Evolutionary conservation across 2,797 vertebrate genomes (phyloP).

Genomic region (Gymnoscopelus microlampas): DNA sequence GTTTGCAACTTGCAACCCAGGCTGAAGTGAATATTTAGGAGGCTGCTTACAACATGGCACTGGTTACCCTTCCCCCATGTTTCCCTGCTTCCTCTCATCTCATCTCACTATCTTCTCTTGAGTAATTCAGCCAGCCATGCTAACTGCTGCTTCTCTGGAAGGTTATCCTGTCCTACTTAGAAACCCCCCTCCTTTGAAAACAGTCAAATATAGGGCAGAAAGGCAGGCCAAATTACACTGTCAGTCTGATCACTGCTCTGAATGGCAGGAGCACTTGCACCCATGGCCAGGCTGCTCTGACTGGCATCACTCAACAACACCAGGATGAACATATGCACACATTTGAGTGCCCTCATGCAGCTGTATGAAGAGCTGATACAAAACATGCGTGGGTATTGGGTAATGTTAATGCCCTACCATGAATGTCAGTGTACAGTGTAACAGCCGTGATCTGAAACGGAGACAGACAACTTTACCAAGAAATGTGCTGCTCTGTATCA

Average conservation of each 20-base stretch:
- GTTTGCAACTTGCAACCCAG: slow-evolving; percentile 29
- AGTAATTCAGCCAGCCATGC: slow-evolving; percentile 71
- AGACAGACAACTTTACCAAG: slow-evolving; percentile 17
- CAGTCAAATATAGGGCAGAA: slow-evolving; percentile 82
- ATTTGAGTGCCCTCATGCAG: slow-evolving; percentile 4
- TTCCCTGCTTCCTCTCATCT: slow-evolving; percentile 35
- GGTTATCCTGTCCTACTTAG: slow-evolving; percentile 82
- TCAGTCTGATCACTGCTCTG: slow-evolving; percentile 62
- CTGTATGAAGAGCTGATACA: slow-evolving; percentile 44
- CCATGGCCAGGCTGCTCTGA: slow-evolving; percentile 37
- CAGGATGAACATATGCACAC: slow-evolving; percentile 18
- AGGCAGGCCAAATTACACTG: slow-evolving; percentile 70
- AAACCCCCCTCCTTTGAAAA: slow-evolving; percentile 64
- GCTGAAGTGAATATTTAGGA: slow-evolving; percentile 34
- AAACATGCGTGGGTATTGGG: slow-evolving; percentile 25
- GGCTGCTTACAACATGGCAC: slow-evolving; percentile 53
- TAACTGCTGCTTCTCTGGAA: slow-evolving; percentile 71
- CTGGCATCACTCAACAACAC: slow-evolving; percentile 35
- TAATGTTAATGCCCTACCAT: slow-evolving; percentile 15
- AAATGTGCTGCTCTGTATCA: slow-evolving; percentile 17
- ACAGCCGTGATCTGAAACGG: neutral
- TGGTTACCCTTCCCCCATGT: slow-evolving; percentile 34
- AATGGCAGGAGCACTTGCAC: slow-evolving; percentile 60
- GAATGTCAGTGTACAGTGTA: slow-evolving; percentile 1
- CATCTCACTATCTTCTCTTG: slow-evolving; percentile 52